A percentile compares a stretch with the other conserved stretches of the same genome.
phyloP scores from a whole-genome alignment of 2,113 vertebrate genomes.

The Xerus inauris region DNA sequence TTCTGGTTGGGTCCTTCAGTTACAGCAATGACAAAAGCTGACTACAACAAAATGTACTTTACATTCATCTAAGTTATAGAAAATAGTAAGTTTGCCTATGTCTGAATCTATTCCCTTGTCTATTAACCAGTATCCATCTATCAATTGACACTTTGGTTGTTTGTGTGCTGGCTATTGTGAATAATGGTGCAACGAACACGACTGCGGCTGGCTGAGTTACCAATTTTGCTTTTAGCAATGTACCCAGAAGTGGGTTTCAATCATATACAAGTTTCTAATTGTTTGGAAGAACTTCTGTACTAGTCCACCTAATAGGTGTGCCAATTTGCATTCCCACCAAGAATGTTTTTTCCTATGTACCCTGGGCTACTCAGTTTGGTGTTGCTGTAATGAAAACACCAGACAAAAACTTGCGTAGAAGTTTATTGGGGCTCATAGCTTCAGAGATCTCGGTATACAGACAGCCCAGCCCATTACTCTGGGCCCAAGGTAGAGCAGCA shows the following conservation, averaged over 20 bases:
- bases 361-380: too few relatives aligned
- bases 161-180: not conserved
- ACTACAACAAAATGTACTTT: not conserved
- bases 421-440: too few relatives aligned
- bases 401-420: too few relatives aligned
- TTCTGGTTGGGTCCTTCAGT: too few relatives aligned
- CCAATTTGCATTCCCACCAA: not conserved
- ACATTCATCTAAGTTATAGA: not conserved
- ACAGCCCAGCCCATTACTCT: too few relatives aligned
- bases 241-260: too few relatives aligned
- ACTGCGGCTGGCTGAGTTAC: too few relatives aligned
- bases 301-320: not conserved
- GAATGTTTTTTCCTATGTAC: not conserved
- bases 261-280: not conserved
- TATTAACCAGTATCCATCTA: not conserved
- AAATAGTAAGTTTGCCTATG: not conserved
- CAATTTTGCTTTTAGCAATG: not conserved
- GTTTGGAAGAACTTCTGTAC: not conserved
- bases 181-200: not conserved
- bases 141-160: not conserved
- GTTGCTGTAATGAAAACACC: too few relatives aligned
- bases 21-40: too few relatives aligned
- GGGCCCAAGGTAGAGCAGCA: too few relatives aligned
- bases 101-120: not conserved
- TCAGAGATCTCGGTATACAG: too few relatives aligned